These are phyloP conservation scores for Beris chalybata DNA, from an alignment of 2,888 invertebrate genomes.

Conservation along the genomic window DNA sequence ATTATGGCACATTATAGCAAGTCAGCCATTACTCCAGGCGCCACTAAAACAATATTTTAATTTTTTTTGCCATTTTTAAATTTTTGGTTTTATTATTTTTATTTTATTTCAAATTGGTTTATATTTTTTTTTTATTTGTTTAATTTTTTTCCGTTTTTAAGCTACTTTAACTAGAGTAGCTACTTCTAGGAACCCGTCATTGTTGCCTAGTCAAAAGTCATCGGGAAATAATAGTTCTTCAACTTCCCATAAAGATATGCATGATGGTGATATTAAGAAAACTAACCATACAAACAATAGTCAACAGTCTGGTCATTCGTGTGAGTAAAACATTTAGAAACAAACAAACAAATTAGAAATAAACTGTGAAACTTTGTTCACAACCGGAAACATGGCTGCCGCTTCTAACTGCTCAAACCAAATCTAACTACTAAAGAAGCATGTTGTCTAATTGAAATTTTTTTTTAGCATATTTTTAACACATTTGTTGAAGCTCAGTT, in stretches of 20 bases:
- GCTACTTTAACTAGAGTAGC: slow-evolving; percentile 36
- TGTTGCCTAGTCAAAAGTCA: slow-evolving; percentile 3
- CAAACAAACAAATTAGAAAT: too few species aligned
- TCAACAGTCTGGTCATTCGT: too few species aligned
- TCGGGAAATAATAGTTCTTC: slow-evolving; percentile 23
- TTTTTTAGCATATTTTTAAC: too few species aligned
- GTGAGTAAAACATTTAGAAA: too few species aligned
- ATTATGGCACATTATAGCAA: slow-evolving; percentile 1
- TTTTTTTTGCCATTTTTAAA: too few species aligned
- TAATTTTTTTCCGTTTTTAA: slow-evolving; percentile 24
- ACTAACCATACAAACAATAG: slow-evolving; percentile 1
- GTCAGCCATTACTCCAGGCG: not conserved
- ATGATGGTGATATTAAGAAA: slow-evolving; percentile 26
- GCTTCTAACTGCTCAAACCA: too few species aligned
- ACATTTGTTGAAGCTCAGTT: too few species aligned
- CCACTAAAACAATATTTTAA: not conserved
- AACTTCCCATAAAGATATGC: slow-evolving; percentile 23
- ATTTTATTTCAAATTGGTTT: not conserved
- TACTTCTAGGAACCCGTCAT: slow-evolving; percentile 32
- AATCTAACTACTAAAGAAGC: too few species aligned
- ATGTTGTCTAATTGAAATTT: too few species aligned
- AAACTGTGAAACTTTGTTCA: too few species aligned
- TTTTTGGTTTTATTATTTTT: too few species aligned
- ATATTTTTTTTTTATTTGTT: slow-evolving; percentile 24
- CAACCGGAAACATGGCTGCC: too few species aligned